Conservation (phyloP, 92 coral and sea anemone species). For the Diadumene lineata region DNA sequence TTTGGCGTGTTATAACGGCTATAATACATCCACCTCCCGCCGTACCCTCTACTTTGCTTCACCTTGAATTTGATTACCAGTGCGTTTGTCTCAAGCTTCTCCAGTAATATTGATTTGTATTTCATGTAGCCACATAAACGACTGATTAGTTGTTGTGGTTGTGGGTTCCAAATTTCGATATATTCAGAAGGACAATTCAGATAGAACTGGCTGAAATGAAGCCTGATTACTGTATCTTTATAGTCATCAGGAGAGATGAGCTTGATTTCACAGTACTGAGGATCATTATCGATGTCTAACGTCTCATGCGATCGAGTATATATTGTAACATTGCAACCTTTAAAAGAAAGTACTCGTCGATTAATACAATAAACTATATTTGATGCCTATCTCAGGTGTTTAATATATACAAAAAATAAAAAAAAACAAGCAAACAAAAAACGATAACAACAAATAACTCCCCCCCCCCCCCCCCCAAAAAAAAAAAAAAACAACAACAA, state of each 20-base stretch:
- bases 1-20: not conserved
- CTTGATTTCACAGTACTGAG: not conserved
- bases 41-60: not conserved
- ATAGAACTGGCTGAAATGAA: not conserved
- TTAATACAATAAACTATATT: too few relatives aligned
- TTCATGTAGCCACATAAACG: slow-evolving; percentile 8
- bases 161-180: slow-evolving; percentile 10
- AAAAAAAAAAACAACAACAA: too few relatives aligned
- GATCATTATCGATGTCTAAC: too few relatives aligned
- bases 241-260: not conserved
- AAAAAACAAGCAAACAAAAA: too few relatives aligned
- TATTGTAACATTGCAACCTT: not conserved
- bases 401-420: too few relatives aligned
- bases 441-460: too few relatives aligned
- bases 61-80: not conserved
- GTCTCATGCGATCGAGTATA: too few relatives aligned
- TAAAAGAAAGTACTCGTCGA: too few relatives aligned
- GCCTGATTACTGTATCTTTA: not conserved
- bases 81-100: not conserved
- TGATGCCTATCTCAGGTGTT: too few relatives aligned
- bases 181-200: slow-evolving; percentile 7
- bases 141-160: not conserved
- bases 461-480: too few relatives aligned
- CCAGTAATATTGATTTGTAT: not conserved
- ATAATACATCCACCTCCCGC: not conserved